Evolutionary conservation across 2,113 vertebrate species (phyloP), one percentile per base, ranked within the genome.

Genomic region (Hippocampus guttulatus): DNA sequence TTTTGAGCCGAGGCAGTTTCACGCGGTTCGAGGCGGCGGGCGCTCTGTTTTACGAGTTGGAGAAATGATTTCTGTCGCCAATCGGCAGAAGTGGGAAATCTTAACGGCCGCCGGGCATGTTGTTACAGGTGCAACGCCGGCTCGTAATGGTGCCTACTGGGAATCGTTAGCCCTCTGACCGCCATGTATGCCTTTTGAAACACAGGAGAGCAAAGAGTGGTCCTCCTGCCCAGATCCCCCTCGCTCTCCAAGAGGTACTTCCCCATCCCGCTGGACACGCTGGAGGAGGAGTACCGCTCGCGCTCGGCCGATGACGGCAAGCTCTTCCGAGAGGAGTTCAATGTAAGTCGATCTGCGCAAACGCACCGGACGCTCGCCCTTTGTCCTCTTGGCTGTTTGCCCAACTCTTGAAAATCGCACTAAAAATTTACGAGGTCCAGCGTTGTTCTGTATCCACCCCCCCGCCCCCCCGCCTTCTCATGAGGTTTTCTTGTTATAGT

Each of bases 151-250:
- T 69, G 75, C 83, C 89, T 70, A 1, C 27, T 47, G 89, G 88
- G 89, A 85, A 51, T 77, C 78, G 30, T 89, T 85, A 85, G 75
- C 74, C 71, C 74, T 58, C 75, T 89, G 88, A 88, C 85, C 68
- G 66, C 68, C 76, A 69, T 88, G 87, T 89, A 87, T 87, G 72
- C 64, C 78, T 66, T 73, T 61, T 78, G 68, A 55, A 80, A 84
- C 87, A 82, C 94, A 98, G 96, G 95, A 83, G 95, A 98, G 85
- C 96, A 98, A 77, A 89, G 94, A 64, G 95, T 97, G 69, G 95
- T 96, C 92, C 93, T 98, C 77, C 95, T 98, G 72, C 95, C 94
- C 62, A 89, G 94, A 73, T 96, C 95, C 16, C 95, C 95, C 63
- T 95, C 95, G 0, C 93, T 94, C 38, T 94, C 93, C 65, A 97